Conservation (phyloP, 2,888 invertebrate species). For the Sialis fuliginosa region DNA sequence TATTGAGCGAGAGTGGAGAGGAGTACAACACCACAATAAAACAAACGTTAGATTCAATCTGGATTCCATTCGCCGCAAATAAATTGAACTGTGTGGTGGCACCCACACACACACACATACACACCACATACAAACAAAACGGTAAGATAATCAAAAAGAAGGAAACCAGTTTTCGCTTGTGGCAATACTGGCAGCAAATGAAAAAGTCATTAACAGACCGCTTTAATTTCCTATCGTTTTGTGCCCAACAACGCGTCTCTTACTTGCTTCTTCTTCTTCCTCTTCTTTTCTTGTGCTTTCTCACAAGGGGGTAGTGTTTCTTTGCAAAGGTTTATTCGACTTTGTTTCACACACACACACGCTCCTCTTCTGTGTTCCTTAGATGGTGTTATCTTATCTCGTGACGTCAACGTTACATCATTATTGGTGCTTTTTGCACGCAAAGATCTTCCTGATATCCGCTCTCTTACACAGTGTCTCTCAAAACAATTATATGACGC, state of each 20-base stretch:
- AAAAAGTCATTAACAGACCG: conserved; percentile 22
- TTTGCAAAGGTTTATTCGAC: conserved; percentile 7
- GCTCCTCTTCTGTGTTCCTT: too few species aligned
- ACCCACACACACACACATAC: conserved; percentile 13
- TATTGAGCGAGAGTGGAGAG: too few species aligned
- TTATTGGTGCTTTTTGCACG: too few species aligned
- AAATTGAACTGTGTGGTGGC: conserved; percentile 15
- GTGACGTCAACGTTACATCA: too few species aligned
- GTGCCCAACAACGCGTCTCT: conserved; percentile 1
- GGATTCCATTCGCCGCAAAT: conserved; percentile 9
- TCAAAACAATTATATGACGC: too few species aligned
- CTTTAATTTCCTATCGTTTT: conserved; percentile 14
- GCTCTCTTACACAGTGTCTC: too few species aligned
- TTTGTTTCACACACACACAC: too few species aligned
- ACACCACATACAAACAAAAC: neutral
- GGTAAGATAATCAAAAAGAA: neutral
- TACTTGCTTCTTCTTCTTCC: conserved; percentile 9
- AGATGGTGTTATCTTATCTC: too few species aligned
- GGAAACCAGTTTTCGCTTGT: conserved; percentile 14
- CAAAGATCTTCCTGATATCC: too few species aligned
- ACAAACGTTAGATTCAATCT: too few species aligned
- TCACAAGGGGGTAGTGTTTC: conserved; percentile 5
- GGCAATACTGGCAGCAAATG: conserved; percentile 20
- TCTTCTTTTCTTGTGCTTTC: neutral
- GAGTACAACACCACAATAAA: too few species aligned